Conservation (phyloP, 2,888 invertebrate genomes). For the Bellardia bayeri region DNA sequence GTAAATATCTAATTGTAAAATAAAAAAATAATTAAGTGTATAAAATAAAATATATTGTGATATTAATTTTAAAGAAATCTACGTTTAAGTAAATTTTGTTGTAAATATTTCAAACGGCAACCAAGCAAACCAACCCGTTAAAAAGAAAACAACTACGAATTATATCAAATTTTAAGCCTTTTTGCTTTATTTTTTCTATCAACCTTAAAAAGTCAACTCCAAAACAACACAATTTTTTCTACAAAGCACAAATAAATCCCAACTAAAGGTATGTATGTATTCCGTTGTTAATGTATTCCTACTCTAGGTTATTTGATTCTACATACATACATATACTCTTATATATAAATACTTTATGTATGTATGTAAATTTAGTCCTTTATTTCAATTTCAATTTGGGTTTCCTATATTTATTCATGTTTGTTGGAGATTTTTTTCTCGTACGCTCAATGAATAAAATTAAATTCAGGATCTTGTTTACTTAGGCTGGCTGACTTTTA, state of each 20-base stretch:
- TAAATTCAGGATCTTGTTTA: conserved; percentile 52
- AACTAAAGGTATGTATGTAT: conserved; percentile 71
- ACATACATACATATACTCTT: neutral
- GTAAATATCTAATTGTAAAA: conserved; percentile 59
- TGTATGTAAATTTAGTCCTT: conserved; percentile 53
- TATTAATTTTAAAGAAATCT: conserved; percentile 70
- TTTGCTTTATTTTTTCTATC: conserved; percentile 64
- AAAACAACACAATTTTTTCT: conserved; percentile 34
- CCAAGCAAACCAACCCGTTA: conserved; percentile 12
- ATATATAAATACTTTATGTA: neutral
- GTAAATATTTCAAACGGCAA: conserved; percentile 48
- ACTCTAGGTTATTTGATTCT: neutral
- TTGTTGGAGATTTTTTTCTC: conserved; percentile 17
- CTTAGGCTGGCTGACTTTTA: conserved; percentile 41
- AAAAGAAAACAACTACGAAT: conserved; percentile 7
- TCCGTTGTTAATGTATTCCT: neutral
- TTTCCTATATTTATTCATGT: conserved; percentile 46
- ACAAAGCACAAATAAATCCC: conserved; percentile 62
- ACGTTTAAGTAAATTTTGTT: conserved; percentile 63
- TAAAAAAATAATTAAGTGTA: conserved; percentile 33
- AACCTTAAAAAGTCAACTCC: conserved; percentile 48
- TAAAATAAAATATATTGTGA: conserved; percentile 63
- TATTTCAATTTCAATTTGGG: conserved; percentile 46
- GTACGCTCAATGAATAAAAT: conserved; percentile 18
- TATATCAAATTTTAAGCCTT: conserved; percentile 49